A percentile compares a stretch with the other conserved stretches of the same genome.
phyloP scores from a whole-genome alignment of 2,113 vertebrate genomes.

The Syrrhaptes paradoxus region DNA sequence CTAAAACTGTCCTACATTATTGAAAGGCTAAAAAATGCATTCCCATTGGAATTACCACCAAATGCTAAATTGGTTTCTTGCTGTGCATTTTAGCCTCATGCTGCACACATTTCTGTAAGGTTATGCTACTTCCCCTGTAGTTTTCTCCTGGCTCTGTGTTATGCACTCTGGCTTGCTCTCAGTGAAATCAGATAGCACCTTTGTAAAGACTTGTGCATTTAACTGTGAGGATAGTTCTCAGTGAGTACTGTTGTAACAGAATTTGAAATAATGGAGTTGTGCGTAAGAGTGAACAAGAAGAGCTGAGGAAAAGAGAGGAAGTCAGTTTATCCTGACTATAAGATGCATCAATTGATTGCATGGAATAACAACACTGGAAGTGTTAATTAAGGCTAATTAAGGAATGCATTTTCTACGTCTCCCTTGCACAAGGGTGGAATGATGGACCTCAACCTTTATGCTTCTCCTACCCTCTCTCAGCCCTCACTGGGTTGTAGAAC shows the following conservation, averaged over 20 bases:
- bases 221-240: background rate
- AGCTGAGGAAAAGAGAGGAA: background rate
- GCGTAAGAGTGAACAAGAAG: background rate
- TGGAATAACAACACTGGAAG: background rate
- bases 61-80: background rate
- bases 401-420: background rate
- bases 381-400: slow-evolving; percentile 12
- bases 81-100: background rate
- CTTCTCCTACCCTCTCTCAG: background rate
- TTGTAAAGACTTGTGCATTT: background rate
- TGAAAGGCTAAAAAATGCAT: background rate
- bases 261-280: background rate
- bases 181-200: background rate
- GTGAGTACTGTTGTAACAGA: background rate
- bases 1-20: background rate
- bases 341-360: background rate
- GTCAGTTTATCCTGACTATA: background rate
- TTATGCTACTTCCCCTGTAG: background rate
- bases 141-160: background rate
- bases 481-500: background rate
- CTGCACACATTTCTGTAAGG: background rate
- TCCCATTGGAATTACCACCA: background rate
- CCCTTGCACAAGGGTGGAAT: background rate
- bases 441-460: background rate
- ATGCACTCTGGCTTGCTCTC: background rate